Percentiles rank a stretch among this genome's conserved stretches.
Evolutionary conservation across 2,888 invertebrate species (phyloP).

Genomic region (Meandrusa payeni): DNA sequence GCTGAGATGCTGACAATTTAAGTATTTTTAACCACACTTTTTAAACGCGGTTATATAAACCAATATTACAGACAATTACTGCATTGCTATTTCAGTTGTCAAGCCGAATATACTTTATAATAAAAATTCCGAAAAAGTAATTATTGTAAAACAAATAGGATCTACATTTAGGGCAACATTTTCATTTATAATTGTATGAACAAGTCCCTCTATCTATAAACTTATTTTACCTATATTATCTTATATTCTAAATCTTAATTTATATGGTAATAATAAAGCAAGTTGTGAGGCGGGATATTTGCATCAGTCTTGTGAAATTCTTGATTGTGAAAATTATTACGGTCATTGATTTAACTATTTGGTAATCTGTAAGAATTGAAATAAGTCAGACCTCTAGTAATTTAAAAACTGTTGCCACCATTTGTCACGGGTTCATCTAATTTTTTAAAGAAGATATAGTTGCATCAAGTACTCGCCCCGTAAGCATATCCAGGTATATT

Average conservation of each 20-base stretch:
- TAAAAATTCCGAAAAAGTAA: too few relatives aligned
- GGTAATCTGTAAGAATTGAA: conserved; percentile 69
- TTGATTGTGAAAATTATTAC: conserved; percentile 76
- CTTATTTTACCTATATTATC: conserved; percentile 42
- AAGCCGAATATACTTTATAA: too few relatives aligned
- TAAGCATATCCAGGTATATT: conserved; percentile 76
- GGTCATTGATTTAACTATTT: conserved; percentile 71
- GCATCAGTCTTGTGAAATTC: conserved; percentile 81
- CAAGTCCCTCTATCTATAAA: conserved; percentile 49
- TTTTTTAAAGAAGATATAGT: conserved; percentile 73
- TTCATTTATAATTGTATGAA: conserved; percentile 14
- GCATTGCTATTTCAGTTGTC: too few relatives aligned
- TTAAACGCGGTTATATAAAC: too few relatives aligned
- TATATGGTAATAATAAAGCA: conserved; percentile 81
- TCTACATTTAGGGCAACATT: too few relatives aligned
- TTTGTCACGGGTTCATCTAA: conserved; percentile 68
- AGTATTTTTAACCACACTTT: too few relatives aligned
- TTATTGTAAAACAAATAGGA: too few relatives aligned
- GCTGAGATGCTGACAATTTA: too few relatives aligned
- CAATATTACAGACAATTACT: too few relatives aligned
- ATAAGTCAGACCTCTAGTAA: conserved; percentile 32
- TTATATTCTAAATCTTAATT: conserved; percentile 71
- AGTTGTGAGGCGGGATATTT: conserved; percentile 81
- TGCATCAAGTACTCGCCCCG: conserved; percentile 69
- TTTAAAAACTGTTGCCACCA: conserved; percentile 23